Evolutionary conservation across 2,113 vertebrate species (phyloP).

Genomic region (Xenopus borealis): DNA sequence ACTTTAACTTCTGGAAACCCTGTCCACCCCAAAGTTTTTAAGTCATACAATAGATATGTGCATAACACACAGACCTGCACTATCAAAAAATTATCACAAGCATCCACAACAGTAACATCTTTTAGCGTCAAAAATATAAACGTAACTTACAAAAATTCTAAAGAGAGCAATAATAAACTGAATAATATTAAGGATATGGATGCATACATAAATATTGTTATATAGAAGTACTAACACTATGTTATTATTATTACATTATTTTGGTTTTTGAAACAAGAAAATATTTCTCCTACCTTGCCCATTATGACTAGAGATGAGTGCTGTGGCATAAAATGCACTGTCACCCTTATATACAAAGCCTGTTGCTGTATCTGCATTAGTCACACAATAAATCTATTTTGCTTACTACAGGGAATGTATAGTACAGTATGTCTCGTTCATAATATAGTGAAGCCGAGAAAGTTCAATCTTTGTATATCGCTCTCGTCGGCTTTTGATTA

Average conservation of each 20-base stretch:
- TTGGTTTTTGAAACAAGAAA: not conserved
- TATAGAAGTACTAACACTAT: not conserved
- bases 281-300: slow-evolving; percentile 27
- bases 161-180: no score
- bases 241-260: no score
- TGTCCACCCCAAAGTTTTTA: no score
- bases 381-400: slow-evolving; percentile 27
- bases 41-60: no score
- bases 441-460: slow-evolving; percentile 33
- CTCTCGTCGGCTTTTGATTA: slow-evolving; percentile 29
- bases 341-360: slow-evolving; percentile 25
- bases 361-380: slow-evolving; percentile 40
- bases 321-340: slow-evolving; percentile 26
- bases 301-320: slow-evolving; percentile 23
- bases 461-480: slow-evolving; percentile 33
- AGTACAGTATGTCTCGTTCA: slow-evolving; percentile 34
- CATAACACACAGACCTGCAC: no score
- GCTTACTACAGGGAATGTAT: slow-evolving; percentile 38
- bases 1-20: no score
- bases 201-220: not conserved
- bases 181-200: not conserved
- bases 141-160: no score
- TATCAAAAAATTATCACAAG: no score
- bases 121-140: not conserved
- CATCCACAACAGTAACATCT: not conserved